These are phyloP conservation scores for Polyodon spathula DNA, from an alignment of 2,113 vertebrate genomes.

Conservation along the genomic window DNA sequence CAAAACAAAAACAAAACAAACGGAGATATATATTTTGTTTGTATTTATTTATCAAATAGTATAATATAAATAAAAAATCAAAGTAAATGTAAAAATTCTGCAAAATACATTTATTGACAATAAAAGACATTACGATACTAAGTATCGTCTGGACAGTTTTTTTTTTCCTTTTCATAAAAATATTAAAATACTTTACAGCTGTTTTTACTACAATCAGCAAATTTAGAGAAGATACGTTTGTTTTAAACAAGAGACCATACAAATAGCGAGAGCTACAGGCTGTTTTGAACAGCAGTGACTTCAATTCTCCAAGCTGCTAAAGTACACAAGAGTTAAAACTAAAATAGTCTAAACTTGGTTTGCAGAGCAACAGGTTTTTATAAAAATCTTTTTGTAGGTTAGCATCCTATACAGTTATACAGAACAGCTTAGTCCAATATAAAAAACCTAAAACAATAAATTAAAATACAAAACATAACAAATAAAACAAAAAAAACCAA, in stretches of 20 bases:
- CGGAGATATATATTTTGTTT: no score
- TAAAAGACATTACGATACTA: slow-evolving; percentile 26
- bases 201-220: slow-evolving; percentile 53
- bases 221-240: slow-evolving; percentile 42
- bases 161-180: slow-evolving; percentile 59
- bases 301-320: slow-evolving; percentile 18
- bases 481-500: no score
- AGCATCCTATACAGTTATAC: slow-evolving; percentile 21
- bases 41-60: no score
- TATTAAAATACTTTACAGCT: slow-evolving; percentile 65
- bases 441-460: no score
- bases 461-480: no score
- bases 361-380: slow-evolving; percentile 38
- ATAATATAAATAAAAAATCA: not conserved
- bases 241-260: slow-evolving; percentile 51
- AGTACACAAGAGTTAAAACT: no score
- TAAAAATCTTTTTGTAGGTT: slow-evolving; percentile 44
- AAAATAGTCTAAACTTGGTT: slow-evolving; percentile 53
- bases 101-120: slow-evolving; percentile 61
- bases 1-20: slow-evolving; percentile 30
- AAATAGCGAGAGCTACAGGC: slow-evolving; percentile 46
- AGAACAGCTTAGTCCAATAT: slow-evolving; percentile 6
- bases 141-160: slow-evolving; percentile 35
- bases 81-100: slow-evolving; percentile 37
- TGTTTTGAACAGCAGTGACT: slow-evolving; percentile 46